Percentiles rank a stretch among this genome's conserved stretches.
Conservation (phyloP, 2,797 vertebrate genomes). For the Gambusia yucatana region DNA sequence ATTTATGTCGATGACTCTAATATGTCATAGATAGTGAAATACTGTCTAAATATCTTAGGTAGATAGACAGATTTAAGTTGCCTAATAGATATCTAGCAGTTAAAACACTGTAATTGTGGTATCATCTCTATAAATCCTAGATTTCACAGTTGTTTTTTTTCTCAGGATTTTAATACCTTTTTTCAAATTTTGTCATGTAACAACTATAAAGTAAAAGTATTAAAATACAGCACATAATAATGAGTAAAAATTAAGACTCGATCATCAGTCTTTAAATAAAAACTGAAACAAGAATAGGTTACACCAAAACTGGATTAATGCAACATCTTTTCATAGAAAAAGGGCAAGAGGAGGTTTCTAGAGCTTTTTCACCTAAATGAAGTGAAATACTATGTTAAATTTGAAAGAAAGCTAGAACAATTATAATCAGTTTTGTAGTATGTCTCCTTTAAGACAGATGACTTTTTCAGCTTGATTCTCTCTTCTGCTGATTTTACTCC, state of each 20-base stretch:
- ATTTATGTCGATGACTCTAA: too few relatives aligned
- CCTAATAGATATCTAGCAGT: not conserved
- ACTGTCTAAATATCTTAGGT: not conserved
- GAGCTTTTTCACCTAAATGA: not conserved
- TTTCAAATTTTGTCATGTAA: too few relatives aligned
- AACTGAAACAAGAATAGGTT: too few relatives aligned
- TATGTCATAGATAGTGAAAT: too few relatives aligned
- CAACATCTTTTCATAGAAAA: not conserved
- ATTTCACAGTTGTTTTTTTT: too few relatives aligned
- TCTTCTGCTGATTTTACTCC: conserved; percentile 38
- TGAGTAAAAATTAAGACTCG: too few relatives aligned
- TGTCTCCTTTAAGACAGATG: conserved; percentile 3
- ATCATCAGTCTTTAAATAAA: too few relatives aligned
- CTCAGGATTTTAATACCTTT: too few relatives aligned
- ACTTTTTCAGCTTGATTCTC: conserved; percentile 26
- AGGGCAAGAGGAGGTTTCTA: not conserved
- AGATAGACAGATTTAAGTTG: not conserved
- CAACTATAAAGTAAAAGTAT: not conserved
- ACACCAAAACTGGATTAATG: too few relatives aligned
- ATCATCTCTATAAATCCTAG: too few relatives aligned
- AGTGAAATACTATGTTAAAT: not conserved
- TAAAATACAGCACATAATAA: not conserved
- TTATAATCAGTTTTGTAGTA: not conserved
- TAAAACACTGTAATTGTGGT: not conserved
- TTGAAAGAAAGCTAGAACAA: not conserved